Evolutionary conservation across 2,113 vertebrate species (phyloP), one percentile per base, ranked within the genome.

Genomic region (Trinectes maculatus): DNA sequence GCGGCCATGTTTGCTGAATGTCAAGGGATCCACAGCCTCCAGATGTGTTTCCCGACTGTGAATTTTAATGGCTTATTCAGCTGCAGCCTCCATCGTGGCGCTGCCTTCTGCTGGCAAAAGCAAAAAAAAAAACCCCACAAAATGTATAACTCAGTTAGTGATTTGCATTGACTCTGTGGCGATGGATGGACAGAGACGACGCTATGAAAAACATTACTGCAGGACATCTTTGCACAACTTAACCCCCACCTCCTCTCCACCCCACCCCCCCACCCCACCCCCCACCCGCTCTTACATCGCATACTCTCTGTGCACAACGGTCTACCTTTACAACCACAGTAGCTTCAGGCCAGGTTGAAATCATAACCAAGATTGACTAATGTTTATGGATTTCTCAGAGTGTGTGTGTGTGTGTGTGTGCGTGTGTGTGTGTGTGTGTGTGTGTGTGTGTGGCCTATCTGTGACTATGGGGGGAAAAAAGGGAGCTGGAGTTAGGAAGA

Each of bases 161-260:
- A 80, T 80, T 82, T 80, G 84, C 77, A 80, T 79, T 74, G 78
- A 76, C 63, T 69, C 34, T 3, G 51, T 39, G 6, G 60, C 76
- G 82, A 82, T 80, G 72, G 78, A 89, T 84, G 54, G 65, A 65
- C n/a, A 5, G 16, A 77, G 73, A 63, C 46, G 65, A 68, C 18
- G 33, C 48, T 37, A 42, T 59, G 55, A 82, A 66, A 74, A 83
- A 70, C 49, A 77, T 77, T 64, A 77, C 85, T 71, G 62, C 72
- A 47, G 77, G 87, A 81, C 79, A 81, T 87, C 59, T 79, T 55
- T 57, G 60, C 58, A 66, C 74, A 62, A 75, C 81, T 79, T 80
- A 12, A 54, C 49, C 10, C 39, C 39, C n/a, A n/a, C n/a, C n/a
- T n/a, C n/a, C n/a, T n/a, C n/a, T n/a, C 18, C 12, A 36, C 34